These are phyloP conservation scores for Bugula neritina DNA, from an alignment of 2,888 invertebrate species.

Conservation along the genomic window DNA sequence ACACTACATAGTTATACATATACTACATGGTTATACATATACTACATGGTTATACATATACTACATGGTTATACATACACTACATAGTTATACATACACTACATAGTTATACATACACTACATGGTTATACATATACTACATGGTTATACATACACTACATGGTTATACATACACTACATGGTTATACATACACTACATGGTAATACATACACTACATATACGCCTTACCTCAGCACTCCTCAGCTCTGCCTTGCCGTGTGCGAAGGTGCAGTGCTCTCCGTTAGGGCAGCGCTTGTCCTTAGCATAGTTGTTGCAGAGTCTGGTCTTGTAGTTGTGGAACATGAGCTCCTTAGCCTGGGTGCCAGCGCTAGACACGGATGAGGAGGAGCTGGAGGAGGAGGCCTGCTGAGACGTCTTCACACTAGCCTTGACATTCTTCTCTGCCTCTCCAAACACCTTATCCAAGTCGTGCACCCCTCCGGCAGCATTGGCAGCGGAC, in stretches of 20 bases:
- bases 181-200: too few species aligned
- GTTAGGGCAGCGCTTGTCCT: not conserved
- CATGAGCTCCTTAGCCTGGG: not conserved
- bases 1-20: too few species aligned
- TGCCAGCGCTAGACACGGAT: not conserved
- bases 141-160: too few species aligned
- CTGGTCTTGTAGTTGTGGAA: slow-evolving; percentile 4
- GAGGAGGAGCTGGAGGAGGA: not conserved
- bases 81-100: too few species aligned
- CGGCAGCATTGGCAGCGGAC: not conserved
- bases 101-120: too few species aligned
- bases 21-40: too few species aligned
- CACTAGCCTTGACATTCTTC: not conserved
- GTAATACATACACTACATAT: too few species aligned
- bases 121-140: too few species aligned
- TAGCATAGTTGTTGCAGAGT: not conserved
- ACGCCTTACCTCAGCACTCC: not conserved
- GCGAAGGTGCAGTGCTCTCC: slow-evolving; percentile 19
- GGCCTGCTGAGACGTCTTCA: not conserved
- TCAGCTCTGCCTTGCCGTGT: slow-evolving; percentile 10
- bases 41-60: too few species aligned
- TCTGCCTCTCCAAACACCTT: slow-evolving; percentile 1
- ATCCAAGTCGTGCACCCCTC: not conserved
- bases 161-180: too few species aligned
- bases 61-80: too few species aligned